phyloP scores from a whole-genome alignment of 2,113 vertebrate genomes.

The Callionymus lyra region DNA sequence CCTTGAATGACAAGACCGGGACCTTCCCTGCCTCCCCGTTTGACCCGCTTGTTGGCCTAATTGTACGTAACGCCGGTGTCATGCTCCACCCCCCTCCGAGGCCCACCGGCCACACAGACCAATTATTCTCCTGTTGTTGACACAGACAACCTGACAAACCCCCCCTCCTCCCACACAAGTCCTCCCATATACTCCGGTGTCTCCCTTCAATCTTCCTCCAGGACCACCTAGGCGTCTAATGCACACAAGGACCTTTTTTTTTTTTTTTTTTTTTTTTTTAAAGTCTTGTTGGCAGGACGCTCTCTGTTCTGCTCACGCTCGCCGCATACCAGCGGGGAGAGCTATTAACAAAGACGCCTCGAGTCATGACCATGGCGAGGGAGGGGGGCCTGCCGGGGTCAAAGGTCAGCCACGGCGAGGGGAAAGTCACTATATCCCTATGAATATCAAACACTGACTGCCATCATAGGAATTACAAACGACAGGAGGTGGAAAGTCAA shows the following conservation, averaged over 20 bases:
- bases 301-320: slow-evolving; percentile 36
- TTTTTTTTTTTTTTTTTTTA: slow-evolving; percentile 16
- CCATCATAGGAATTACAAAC: too few relatives aligned
- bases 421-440: slow-evolving; percentile 29
- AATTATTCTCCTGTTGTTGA: slow-evolving; percentile 62
- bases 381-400: slow-evolving; percentile 29
- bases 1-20: slow-evolving; percentile 40
- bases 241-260: slow-evolving; percentile 12
- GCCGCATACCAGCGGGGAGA: slow-evolving; percentile 45
- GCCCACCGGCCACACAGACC: slow-evolving; percentile 37
- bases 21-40: slow-evolving; percentile 45
- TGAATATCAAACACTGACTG: too few relatives aligned
- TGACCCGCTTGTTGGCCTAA: slow-evolving; percentile 59
- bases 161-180: slow-evolving; percentile 51
- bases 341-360: slow-evolving; percentile 40
- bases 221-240: slow-evolving; percentile 57
- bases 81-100: slow-evolving; percentile 28
- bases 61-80: slow-evolving; percentile 58
- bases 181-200: slow-evolving; percentile 40
- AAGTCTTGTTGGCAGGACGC: slow-evolving; percentile 34
- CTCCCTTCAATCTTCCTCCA: slow-evolving; percentile 26
- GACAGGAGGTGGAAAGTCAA: too few relatives aligned
- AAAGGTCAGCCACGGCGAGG: slow-evolving; percentile 26
- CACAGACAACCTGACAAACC: slow-evolving; percentile 60
- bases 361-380: slow-evolving; percentile 28